phyloP scores from a whole-genome alignment of 2,113 vertebrate genomes.

The Solea solea region DNA sequence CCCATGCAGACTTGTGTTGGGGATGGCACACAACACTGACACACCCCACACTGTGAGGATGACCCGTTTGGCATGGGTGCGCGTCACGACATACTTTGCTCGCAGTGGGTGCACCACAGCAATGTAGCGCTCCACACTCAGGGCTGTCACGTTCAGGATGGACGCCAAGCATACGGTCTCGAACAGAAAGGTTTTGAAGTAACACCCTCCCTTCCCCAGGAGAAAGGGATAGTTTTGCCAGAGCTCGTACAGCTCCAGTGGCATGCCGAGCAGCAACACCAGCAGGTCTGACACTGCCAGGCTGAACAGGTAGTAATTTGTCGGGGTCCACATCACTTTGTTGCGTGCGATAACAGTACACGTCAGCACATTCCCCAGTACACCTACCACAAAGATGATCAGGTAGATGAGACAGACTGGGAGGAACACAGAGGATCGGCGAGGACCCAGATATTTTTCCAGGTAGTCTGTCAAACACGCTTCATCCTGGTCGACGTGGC shows the following conservation, averaged over 20 bases:
- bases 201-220: slow-evolving; percentile 87
- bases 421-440: slow-evolving; percentile 83
- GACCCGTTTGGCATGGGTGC: slow-evolving; percentile 86
- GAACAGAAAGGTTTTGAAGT: slow-evolving; percentile 91
- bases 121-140: slow-evolving; percentile 93
- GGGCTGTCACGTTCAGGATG: slow-evolving; percentile 91
- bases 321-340: slow-evolving; percentile 91
- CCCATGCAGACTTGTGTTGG: slow-evolving; percentile 94
- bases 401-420: slow-evolving; percentile 90
- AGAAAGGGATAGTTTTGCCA: slow-evolving; percentile 95
- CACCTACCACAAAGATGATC: slow-evolving; percentile 88
- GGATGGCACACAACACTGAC: slow-evolving; percentile 88
- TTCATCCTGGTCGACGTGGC: slow-evolving; percentile 62
- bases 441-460: slow-evolving; percentile 86
- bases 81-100: slow-evolving; percentile 90
- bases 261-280: slow-evolving; percentile 92
- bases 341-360: slow-evolving; percentile 89
- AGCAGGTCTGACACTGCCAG: slow-evolving; percentile 92
- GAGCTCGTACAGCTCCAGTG: slow-evolving; percentile 93
- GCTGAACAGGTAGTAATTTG: slow-evolving; percentile 96
- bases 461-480: slow-evolving; percentile 85
- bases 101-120: slow-evolving; percentile 92
- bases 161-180: slow-evolving; percentile 94
- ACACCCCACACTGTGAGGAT: slow-evolving; percentile 86
- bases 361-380: slow-evolving; percentile 88